Evolutionary conservation across 2,888 invertebrate species (phyloP), one percentile per base, ranked within the genome.

Genomic region (Euplagia quadripunctaria): DNA sequence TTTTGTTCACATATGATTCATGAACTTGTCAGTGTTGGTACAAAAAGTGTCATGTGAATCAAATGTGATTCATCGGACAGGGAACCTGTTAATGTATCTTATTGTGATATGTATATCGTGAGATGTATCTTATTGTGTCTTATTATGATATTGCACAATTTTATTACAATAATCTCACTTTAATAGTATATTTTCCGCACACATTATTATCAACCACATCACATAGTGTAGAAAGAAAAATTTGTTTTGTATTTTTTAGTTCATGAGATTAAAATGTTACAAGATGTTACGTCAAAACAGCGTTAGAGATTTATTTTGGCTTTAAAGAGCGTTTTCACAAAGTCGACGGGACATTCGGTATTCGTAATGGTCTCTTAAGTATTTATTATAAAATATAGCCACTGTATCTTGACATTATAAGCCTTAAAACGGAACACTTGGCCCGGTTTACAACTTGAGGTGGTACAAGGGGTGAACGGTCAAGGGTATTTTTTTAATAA

Each of bases 351-450:
- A 49, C 49, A 66, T 51, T 51, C 51, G 7, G 67, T 49, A 66
- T 49, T 70, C 42, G 6, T 70, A 69, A 69, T 67, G 64, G 46
- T 64, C 43, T 70, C 51, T 69, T 69, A 74, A 72, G 79, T 74
- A 76, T 79, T 77, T 82, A 76, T 71, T 74, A 79, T 75, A 76
- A 80, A 76, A 77, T 77, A 74, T 68, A 74, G 72, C 43, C 41
- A n/a, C 14, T 66, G 14, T 75, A 61, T 49, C 80, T 82, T 81
- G 80, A 83, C 79, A 78, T 82, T 81, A 80, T 79, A 79, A 80
- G 78, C 63, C 77, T 76, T 83, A 77, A 77, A 81, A 65, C 76
- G 75, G 69, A 73, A 79, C 79, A 78, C 83, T 86, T 85, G 85
- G 79, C 86, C 80, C 77, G 76, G 71, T 82, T 83, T 73, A 70